Percentiles rank a stretch among this genome's conserved stretches.
phyloP scores from a whole-genome alignment of 2,113 vertebrate genomes.

The Sander lucioperca region DNA sequence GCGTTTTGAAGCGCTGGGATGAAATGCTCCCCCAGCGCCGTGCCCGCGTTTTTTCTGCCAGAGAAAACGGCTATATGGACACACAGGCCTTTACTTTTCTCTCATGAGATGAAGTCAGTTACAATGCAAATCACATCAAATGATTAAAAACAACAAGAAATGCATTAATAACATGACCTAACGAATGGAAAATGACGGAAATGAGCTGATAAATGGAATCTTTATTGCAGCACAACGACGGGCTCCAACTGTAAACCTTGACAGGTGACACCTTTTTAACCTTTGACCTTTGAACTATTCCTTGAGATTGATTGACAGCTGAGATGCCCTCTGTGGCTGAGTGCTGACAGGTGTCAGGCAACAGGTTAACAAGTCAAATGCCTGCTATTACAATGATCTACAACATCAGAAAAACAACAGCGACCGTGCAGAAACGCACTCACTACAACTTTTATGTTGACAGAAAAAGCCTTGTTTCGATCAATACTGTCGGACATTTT shows the following conservation, averaged over 20 bases:
- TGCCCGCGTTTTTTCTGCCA: neutral
- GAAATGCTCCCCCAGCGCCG: neutral
- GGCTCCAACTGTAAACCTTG: neutral
- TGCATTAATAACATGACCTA: neutral
- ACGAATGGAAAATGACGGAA: neutral
- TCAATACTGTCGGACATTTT: neutral
- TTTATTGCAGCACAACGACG: neutral
- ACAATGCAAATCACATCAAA: neutral
- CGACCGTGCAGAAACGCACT: neutral
- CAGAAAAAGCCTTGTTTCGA: neutral
- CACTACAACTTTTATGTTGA: neutral
- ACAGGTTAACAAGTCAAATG: conserved; percentile 59
- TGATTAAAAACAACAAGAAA: neutral
- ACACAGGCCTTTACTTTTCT: neutral
- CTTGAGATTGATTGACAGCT: conserved; percentile 44
- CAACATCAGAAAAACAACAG: conserved; percentile 8
- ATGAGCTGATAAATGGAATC: neutral
- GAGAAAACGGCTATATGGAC: neutral
- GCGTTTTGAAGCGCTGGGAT: neutral
- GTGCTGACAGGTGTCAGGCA: conserved; percentile 52
- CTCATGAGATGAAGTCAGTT: neutral
- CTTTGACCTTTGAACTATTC: conserved; percentile 56
- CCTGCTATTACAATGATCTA: conserved; percentile 41
- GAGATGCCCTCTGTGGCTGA: conserved; percentile 32
- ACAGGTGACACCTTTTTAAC: conserved; percentile 53